Evolutionary conservation across 2,113 vertebrate species (phyloP).

Genomic region (Erythrocebus patas): DNA sequence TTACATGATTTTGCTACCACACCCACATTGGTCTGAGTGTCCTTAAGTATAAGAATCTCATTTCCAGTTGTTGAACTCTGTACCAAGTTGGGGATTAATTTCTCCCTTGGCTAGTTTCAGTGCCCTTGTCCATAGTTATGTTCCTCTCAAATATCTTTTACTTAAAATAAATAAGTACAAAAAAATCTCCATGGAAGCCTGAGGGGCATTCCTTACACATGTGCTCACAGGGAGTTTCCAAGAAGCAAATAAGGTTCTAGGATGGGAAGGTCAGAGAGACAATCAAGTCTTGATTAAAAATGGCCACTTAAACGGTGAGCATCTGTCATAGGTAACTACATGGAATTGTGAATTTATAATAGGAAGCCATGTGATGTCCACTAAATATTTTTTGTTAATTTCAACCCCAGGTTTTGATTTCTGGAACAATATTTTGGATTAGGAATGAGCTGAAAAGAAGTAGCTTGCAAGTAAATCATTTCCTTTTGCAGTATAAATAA

Average conservation of each 20-base stretch:
- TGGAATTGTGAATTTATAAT: neutral
- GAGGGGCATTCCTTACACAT: neutral
- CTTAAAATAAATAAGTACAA: slow-evolving; percentile 28
- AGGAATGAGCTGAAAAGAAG: slow-evolving; percentile 78
- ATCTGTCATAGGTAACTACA: neutral
- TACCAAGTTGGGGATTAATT: neutral
- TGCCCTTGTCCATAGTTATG: neutral
- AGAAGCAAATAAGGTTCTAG: neutral
- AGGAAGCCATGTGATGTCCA: neutral
- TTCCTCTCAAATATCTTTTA: slow-evolving; percentile 24
- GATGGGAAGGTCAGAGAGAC: neutral
- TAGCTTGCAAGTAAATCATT: slow-evolving; percentile 80
- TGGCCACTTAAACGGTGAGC: neutral
- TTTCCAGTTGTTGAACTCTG: neutral
- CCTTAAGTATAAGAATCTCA: neutral
- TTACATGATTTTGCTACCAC: neutral
- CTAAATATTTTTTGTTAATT: slow-evolving; percentile 33
- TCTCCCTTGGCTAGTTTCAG: slow-evolving; percentile 2
- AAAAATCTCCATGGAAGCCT: neutral
- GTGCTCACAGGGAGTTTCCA: neutral
- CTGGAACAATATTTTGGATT: slow-evolving; percentile 54
- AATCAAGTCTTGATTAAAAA: neutral
- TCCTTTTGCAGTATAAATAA: slow-evolving; percentile 84
- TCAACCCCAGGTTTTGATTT: slow-evolving; percentile 59
- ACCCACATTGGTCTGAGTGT: neutral